Percentiles rank a stretch among this genome's conserved stretches.
These are phyloP conservation scores for Malachius bipustulatus DNA, from an alignment of 2,888 invertebrate species.

Conservation along the genomic window DNA sequence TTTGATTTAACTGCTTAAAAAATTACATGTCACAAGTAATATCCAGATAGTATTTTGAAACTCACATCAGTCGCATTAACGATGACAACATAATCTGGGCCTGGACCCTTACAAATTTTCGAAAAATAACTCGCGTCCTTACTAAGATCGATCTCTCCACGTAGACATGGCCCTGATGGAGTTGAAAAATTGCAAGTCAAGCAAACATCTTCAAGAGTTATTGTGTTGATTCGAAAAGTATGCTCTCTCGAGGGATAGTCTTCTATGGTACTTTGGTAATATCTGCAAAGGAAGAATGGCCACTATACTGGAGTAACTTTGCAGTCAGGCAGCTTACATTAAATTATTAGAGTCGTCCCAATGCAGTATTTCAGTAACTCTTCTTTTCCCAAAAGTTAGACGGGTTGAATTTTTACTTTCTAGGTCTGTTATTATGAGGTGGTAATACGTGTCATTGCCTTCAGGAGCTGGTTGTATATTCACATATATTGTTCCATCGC, in stretches of 20 bases:
- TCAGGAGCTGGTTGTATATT: constrained; percentile 26
- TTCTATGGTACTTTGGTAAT: constrained; percentile 55
- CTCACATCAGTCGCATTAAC: too few relatives aligned
- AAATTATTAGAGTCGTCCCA: constrained; percentile 47
- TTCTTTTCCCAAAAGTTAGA: constrained; percentile 46
- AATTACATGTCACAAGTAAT: constrained; percentile 10
- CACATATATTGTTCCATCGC: constrained; percentile 29
- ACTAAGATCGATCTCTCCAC: constrained; percentile 47
- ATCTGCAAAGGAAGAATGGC: constrained; percentile 43
- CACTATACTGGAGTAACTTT: neutral
- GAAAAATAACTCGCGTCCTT: constrained; percentile 51
- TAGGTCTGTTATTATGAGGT: constrained; percentile 27
- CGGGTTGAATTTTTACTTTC: constrained; percentile 30
- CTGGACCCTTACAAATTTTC: constrained; percentile 54
- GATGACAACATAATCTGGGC: constrained; percentile 47
- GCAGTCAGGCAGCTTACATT: constrained; percentile 36
- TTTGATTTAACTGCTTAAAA: constrained; percentile 43
- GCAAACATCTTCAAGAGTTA: constrained; percentile 39
- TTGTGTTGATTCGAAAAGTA: constrained; percentile 38
- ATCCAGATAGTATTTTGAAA: neutral
- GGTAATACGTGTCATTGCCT: constrained; percentile 25
- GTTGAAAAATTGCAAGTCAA: constrained; percentile 54
- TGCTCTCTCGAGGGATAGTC: constrained; percentile 59
- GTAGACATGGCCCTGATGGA: constrained; percentile 47
- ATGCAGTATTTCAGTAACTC: constrained; percentile 47